Percentiles rank a stretch among this genome's conserved stretches.
phyloP scores from a whole-genome alignment of 2,113 vertebrate genomes.

The Aleadryas rufinucha region DNA sequence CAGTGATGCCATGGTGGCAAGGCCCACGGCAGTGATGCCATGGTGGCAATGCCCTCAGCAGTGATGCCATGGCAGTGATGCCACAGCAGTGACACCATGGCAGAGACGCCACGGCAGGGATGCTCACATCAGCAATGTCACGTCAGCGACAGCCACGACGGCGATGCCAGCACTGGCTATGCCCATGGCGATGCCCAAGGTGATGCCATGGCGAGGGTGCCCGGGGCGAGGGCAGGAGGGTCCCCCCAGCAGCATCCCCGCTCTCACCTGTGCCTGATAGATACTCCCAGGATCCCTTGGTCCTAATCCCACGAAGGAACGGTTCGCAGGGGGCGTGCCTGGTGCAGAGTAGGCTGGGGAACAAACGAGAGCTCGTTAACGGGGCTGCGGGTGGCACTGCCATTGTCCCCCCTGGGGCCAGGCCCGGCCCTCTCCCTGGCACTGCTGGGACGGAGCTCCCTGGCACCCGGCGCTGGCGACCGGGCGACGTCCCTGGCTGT shows the following conservation, averaged over 20 bases:
- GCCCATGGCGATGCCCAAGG: neutral
- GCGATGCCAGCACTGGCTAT: neutral
- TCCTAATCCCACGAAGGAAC: conserved; percentile 92
- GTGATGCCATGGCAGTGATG: neutral
- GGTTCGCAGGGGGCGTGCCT: conserved; percentile 91
- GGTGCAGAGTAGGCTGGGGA: conserved; percentile 91
- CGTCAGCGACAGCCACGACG: rapidly evolving
- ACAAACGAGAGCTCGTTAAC: conserved; percentile 70
- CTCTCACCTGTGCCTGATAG: conserved; percentile 94
- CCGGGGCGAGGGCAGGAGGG: neutral
- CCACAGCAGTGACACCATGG: rapidly evolving
- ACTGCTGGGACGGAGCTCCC: neutral
- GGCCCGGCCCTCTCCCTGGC: neutral
- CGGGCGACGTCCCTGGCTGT: neutral
- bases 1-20: neutral
- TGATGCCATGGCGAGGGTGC: neutral
- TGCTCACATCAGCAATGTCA: neutral
- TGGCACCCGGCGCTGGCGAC: neutral
- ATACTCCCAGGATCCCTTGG: conserved; percentile 90
- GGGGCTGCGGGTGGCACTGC: neutral
- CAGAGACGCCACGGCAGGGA: neutral
- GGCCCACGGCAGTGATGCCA: neutral
- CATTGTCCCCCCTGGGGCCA: neutral
- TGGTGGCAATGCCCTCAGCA: neutral
- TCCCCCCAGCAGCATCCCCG: conserved; percentile 50